These are phyloP conservation scores for Phalacrocorax aristotelis DNA, from an alignment of 2,113 vertebrate species.

Conservation along the genomic window DNA sequence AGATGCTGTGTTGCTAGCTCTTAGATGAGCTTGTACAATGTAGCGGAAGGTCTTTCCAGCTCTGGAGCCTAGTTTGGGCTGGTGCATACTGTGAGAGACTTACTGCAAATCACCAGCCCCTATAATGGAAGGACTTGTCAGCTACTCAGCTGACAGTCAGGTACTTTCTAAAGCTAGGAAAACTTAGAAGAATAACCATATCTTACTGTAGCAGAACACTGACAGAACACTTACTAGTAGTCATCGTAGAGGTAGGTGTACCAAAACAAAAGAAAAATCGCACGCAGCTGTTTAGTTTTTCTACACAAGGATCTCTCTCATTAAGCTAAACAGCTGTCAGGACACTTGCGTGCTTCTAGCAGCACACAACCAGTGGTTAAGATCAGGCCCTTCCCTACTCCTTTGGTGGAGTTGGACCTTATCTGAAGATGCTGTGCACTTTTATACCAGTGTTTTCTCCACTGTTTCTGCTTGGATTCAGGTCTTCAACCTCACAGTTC, in stretches of 20 bases:
- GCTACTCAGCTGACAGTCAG: neutral
- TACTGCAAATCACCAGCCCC: neutral
- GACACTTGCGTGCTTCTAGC: neutral
- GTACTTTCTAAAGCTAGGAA: neutral
- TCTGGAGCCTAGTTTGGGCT: neutral
- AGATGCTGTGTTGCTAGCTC: neutral
- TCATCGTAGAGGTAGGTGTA: neutral
- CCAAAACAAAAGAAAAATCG: neutral
- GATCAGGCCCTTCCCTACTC: neutral
- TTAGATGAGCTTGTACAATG: neutral
- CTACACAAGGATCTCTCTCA: neutral
- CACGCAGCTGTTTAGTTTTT: neutral
- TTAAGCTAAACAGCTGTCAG: neutral
- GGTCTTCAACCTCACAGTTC: neutral
- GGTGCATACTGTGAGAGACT: neutral
- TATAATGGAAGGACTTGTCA: neutral
- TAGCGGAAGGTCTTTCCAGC: neutral
- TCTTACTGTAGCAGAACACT: neutral
- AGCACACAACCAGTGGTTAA: neutral
- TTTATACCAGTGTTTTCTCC: neutral
- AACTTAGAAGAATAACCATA: neutral
- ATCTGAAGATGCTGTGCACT: neutral
- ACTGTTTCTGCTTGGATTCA: neutral
- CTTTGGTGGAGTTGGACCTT: neutral
- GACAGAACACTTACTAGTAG: neutral